phyloP scores from a whole-genome alignment of 2,113 vertebrate genomes.

The Sylvicapra grimmia region DNA sequence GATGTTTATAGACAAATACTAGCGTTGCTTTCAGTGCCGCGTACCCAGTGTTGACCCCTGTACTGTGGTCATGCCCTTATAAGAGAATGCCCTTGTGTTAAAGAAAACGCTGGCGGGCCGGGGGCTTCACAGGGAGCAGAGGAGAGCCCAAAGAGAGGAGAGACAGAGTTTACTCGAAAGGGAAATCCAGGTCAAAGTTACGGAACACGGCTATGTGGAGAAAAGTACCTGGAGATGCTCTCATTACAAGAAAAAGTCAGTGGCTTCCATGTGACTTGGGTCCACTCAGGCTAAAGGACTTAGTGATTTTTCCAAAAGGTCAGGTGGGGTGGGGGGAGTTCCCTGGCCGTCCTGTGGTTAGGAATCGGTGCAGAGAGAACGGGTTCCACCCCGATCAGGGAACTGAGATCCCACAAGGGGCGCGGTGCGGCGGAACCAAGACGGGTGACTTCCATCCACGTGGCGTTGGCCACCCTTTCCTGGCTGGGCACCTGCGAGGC shows the following conservation, averaged over 20 bases:
- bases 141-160: neutral
- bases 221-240: neutral
- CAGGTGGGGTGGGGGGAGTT: neutral
- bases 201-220: neutral
- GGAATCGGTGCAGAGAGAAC: neutral
- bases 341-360: neutral
- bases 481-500: neutral
- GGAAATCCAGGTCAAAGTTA: neutral
- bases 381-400: neutral
- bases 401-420: neutral
- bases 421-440: rapidly evolving
- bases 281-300: neutral
- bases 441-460: neutral
- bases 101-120: neutral
- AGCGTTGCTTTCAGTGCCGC: neutral
- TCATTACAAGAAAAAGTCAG: neutral
- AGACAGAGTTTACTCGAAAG: neutral
- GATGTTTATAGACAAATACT: neutral
- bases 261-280: neutral
- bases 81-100: neutral
- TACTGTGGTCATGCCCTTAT: neutral
- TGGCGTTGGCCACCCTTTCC: neutral
- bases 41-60: neutral
- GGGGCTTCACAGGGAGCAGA: neutral
- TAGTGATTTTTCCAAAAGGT: neutral